These are phyloP conservation scores for Pollenia amentaria DNA, from an alignment of 2,888 invertebrate species.

Conservation along the genomic window DNA sequence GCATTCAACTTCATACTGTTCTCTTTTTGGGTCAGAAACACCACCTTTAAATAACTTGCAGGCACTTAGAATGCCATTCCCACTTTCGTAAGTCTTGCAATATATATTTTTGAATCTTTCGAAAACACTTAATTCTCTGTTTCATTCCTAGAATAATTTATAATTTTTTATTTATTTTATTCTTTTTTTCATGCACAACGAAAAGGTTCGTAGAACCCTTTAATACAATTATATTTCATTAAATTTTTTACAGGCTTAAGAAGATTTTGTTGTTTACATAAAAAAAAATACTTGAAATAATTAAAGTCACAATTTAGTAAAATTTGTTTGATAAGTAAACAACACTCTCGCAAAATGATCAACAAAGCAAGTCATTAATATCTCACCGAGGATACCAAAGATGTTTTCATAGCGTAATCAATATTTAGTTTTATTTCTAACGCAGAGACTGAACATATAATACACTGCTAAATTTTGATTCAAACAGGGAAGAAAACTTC, in stretches of 20 bases:
- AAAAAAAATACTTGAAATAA: no score
- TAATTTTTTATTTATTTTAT: not conserved
- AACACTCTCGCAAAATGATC: no score
- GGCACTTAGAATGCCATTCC: not conserved
- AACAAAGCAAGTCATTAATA: no score
- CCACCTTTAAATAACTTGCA: not conserved
- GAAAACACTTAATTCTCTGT: not conserved
- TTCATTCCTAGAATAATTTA: not conserved
- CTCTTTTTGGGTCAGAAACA: not conserved
- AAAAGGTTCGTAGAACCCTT: slow-evolving; percentile 6
- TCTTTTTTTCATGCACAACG: not conserved
- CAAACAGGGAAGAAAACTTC: no score
- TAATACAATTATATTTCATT: slow-evolving; percentile 2
- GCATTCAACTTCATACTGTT: not conserved
- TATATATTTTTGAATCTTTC: not conserved
- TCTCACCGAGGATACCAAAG: no score
- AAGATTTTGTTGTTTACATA: no score
- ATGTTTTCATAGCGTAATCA: no score
- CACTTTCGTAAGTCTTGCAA: not conserved
- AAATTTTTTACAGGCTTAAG: not conserved
- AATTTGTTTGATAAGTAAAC: no score
- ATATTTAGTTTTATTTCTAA: no score
- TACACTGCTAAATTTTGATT: no score
- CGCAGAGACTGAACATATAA: no score
- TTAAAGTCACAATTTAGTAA: no score